These are phyloP conservation scores for Poecile montanus DNA, from an alignment of 2,797 vertebrate species.

Conservation along the genomic window DNA sequence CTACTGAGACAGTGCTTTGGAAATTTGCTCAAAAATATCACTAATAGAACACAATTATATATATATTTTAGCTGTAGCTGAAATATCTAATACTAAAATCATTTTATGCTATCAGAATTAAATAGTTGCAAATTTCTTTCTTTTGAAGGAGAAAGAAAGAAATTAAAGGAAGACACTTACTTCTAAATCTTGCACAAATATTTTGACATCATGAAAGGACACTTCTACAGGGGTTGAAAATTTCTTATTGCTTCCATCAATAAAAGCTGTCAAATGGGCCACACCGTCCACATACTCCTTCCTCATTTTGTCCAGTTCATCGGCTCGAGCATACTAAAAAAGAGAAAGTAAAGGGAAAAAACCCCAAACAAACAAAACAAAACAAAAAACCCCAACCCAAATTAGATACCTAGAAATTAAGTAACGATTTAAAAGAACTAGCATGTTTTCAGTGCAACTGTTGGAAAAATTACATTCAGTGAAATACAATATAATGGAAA, in stretches of 20 bases:
- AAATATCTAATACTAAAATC: background rate
- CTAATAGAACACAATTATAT: background rate
- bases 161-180: slow-evolving; percentile 64
- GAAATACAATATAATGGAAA: background rate
- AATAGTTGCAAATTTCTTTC: background rate
- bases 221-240: slow-evolving; percentile 86
- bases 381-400: background rate
- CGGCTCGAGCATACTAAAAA: slow-evolving; percentile 90
- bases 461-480: background rate
- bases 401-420: background rate
- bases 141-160: background rate
- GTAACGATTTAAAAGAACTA: background rate
- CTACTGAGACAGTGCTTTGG: background rate
- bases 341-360: background rate
- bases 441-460: background rate
- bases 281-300: slow-evolving; percentile 90
- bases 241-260: slow-evolving; percentile 87
- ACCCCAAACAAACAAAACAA: too few species aligned
- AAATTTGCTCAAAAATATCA: background rate
- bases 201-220: slow-evolving; percentile 90
- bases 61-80: background rate
- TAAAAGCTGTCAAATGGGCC: slow-evolving; percentile 85
- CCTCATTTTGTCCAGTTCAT: slow-evolving; percentile 91
- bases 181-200: slow-evolving; percentile 93
- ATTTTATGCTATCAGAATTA: background rate